Percentiles rank a stretch among this genome's conserved stretches.
Conservation (phyloP, 2,797 vertebrate genomes). For the Delichon dasypus region DNA sequence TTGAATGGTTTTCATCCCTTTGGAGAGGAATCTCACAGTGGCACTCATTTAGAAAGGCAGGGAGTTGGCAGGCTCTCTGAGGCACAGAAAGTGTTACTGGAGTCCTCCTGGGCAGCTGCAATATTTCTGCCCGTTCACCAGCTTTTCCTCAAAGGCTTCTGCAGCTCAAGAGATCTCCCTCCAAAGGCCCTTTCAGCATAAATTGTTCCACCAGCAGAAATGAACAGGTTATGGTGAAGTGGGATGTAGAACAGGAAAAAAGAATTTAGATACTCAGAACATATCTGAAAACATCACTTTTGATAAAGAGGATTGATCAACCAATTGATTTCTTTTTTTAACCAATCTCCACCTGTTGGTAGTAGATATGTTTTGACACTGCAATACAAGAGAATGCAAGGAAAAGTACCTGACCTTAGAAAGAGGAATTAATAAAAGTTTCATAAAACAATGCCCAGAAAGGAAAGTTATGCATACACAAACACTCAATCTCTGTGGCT, state of each 20-base stretch:
- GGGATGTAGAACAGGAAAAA: neutral
- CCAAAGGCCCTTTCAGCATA: neutral
- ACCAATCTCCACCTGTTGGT: neutral
- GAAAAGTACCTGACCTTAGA: neutral
- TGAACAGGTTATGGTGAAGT: neutral
- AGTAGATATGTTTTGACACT: fast-evolving
- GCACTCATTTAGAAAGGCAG: neutral
- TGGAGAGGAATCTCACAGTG: neutral
- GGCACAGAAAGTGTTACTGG: neutral
- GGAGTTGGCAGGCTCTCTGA: neutral
- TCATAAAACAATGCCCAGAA: neutral
- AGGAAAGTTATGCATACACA: neutral
- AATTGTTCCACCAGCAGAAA: neutral
- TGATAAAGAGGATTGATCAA: neutral
- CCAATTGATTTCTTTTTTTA: neutral
- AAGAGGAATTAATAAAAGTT: neutral
- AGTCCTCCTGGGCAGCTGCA: neutral
- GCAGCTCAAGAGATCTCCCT: neutral
- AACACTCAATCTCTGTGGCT: neutral
- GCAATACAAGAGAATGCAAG: neutral
- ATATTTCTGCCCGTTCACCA: neutral
- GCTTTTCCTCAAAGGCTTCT: neutral
- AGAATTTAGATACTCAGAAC: neutral
- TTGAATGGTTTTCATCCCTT: neutral
- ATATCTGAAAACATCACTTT: neutral